A percentile compares a stretch with the other conserved stretches of the same genome.
Conservation (phyloP, 1,140 invertebrate species). For the Battus philenor region DNA sequence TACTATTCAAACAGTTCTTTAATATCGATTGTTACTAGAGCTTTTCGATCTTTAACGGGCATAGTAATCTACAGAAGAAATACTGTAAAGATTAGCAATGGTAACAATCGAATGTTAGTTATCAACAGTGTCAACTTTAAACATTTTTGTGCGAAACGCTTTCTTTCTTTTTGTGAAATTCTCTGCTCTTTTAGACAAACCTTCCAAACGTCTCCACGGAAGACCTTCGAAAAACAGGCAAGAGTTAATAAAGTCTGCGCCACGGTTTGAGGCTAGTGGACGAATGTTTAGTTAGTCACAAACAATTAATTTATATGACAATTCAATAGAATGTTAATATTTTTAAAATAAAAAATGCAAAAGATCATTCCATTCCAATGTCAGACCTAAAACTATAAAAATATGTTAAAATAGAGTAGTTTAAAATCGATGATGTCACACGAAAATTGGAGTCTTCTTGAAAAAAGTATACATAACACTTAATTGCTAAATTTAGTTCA, state of each 20-base stretch:
- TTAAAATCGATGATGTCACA: no score
- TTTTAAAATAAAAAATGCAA: neutral
- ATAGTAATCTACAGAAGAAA: constrained; percentile 18
- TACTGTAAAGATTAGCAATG: constrained; percentile 33
- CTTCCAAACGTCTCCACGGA: constrained; percentile 80
- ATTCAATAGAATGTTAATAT: neutral
- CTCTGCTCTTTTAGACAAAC: constrained; percentile 76
- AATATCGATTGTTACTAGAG: constrained; percentile 53
- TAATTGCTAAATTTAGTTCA: no score
- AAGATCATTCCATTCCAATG: constrained; percentile 9
- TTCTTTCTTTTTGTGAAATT: constrained; percentile 58
- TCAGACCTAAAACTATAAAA: constrained; percentile 16
- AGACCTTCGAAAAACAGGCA: constrained; percentile 78
- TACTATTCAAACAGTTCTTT: constrained; percentile 44
- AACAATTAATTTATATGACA: constrained; percentile 11
- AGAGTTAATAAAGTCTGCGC: constrained; percentile 67
- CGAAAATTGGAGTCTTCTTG: no score
- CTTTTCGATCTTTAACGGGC: constrained; percentile 21
- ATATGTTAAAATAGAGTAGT: constrained; percentile 4
- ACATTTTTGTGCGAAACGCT: constrained; percentile 61
- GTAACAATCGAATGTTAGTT: constrained; percentile 55
- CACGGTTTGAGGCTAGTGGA: constrained; percentile 61
- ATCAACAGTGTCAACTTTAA: constrained; percentile 48
- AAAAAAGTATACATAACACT: no score
- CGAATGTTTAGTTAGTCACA: constrained; percentile 55